These are phyloP conservation scores for Thereva nobilitata DNA, from an alignment of 2,888 invertebrate genomes.

Conservation along the genomic window DNA sequence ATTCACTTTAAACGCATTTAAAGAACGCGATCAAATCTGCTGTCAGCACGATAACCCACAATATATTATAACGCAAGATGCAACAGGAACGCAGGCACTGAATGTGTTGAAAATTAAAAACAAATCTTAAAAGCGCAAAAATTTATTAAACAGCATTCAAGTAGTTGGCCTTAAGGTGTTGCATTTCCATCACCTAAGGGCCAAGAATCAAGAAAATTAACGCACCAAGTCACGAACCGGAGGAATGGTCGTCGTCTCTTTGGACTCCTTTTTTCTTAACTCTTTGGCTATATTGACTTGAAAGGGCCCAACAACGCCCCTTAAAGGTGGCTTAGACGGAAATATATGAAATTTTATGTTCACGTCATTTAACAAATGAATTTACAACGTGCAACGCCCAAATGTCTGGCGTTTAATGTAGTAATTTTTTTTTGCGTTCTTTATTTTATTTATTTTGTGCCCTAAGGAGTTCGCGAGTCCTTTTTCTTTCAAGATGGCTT, in stretches of 20 bases:
- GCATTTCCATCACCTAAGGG: constrained; percentile 29
- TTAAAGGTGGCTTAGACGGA: constrained; percentile 6
- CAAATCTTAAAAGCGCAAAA: constrained; percentile 51
- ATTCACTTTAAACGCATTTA: background rate
- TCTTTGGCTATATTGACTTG: background rate
- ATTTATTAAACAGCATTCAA: constrained; percentile 32
- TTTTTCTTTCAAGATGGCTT: constrained; percentile 1
- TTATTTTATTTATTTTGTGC: constrained; percentile 1
- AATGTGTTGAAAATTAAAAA: constrained; percentile 60
- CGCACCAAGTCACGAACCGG: constrained; percentile 32
- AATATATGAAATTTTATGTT: constrained; percentile 54
- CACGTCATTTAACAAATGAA: constrained; percentile 60
- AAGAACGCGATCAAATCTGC: constrained; percentile 21
- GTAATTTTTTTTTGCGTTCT: too few species aligned
- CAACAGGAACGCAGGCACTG: constrained; percentile 52
- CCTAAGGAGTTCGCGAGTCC: constrained; percentile 10
- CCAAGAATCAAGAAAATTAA: constrained; percentile 27
- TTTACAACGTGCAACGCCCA: constrained; percentile 59
- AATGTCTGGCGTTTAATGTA: constrained; percentile 54
- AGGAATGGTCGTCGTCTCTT: background rate
- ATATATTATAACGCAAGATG: too few species aligned
- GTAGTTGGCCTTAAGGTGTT: constrained; percentile 35
- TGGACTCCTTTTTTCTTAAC: background rate
- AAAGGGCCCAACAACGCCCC: constrained; percentile 19
- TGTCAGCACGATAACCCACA: constrained; percentile 5